Base-by-base conservation (phyloP, 2,113 vertebrate species). In the Mus spicilegus region DNA sequence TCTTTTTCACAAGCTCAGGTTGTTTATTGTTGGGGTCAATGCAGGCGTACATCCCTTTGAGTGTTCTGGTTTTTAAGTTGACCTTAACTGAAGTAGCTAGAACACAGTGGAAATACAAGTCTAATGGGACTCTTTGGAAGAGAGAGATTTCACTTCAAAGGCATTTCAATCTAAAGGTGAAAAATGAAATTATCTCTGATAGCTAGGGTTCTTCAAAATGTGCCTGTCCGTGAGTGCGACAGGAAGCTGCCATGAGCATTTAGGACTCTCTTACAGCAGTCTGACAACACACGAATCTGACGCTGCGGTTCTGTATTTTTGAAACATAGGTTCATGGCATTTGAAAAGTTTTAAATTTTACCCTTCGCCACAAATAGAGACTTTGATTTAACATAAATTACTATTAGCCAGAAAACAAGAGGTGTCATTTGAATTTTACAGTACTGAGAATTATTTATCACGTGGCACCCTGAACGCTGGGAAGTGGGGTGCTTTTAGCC, bases 371-470 rank as follows among this genome's bases (percentile, higher is more conserved):
- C 28, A 91, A 95, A 93, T 93, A 88, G 24, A 90, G 49, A 58
- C 22, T 73, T 19, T 56, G n/a, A 91, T 92, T 75, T 95, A 92
- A 67, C 22, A 90, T 90, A 49, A 56, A 92, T 95, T 81, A 87
- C 46, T 90, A 3, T 73, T 80, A 95, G 8, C 65, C 5, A 65
- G 88, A 69, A 85, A 70, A 54, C 39, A 61, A 77, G 67, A 9
- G 78, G 7, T 86, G 6, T 19, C 61, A 88, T 85, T 90, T 95
- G 81, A 96, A 95, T 19, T 93, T 97, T 42, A 22, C 30, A 63
- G 28, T 86, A 84, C 92, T 91, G 42, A 89, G 77, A 94, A 80
- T 94, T 86, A 88, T 77, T 96, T 92, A 69, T 81, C 33, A 5
- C 63, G 22, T 89, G 49, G 93, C 36, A 69, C 69, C 96, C 77